These are phyloP conservation scores for Danaus melanippus DNA, from an alignment of 1,140 invertebrate species.

Conservation along the genomic window DNA sequence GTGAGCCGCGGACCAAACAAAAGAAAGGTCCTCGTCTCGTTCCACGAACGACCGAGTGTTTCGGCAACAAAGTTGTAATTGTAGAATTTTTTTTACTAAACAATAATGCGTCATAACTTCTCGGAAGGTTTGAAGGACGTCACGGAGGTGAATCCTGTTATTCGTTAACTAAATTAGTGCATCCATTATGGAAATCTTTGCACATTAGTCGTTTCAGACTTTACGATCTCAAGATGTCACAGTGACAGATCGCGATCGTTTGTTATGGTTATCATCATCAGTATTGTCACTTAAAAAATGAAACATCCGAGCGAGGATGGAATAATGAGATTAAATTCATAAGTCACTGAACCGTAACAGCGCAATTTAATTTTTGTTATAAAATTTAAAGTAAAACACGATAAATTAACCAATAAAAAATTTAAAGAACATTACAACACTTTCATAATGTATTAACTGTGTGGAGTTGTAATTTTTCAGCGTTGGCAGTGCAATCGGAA, in stretches of 20 bases:
- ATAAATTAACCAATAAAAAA: conserved; percentile 14
- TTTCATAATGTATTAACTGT: conserved; percentile 49
- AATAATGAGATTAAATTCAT: conserved; percentile 8
- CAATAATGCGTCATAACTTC: conserved; percentile 48
- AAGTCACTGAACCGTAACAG: conserved; percentile 5
- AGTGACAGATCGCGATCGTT: conserved; percentile 43
- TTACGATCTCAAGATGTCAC: conserved; percentile 28
- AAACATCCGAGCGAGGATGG: neutral
- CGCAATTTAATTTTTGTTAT: conserved; percentile 3
- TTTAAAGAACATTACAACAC: conserved; percentile 23
- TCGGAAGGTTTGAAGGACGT: conserved; percentile 53
- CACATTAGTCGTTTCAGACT: conserved; percentile 40
- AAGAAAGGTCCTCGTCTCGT: conserved; percentile 43
- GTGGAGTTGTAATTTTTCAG: conserved; percentile 62
- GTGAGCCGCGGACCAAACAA: conserved; percentile 42
- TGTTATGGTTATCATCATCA: conserved; percentile 27
- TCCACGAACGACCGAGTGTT: conserved; percentile 38
- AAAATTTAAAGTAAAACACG: conserved; percentile 24
- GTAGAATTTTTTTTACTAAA: conserved; percentile 35
- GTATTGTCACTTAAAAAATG: conserved; percentile 13
- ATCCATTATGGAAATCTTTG: conserved; percentile 38
- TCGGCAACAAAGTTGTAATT: conserved; percentile 53
- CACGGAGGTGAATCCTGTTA: conserved; percentile 36
- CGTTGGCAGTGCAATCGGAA: conserved; percentile 64
- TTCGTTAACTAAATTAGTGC: conserved; percentile 38